phyloP scores from a whole-genome alignment of 2,888 invertebrate species.

The Chirona hameri region DNA sequence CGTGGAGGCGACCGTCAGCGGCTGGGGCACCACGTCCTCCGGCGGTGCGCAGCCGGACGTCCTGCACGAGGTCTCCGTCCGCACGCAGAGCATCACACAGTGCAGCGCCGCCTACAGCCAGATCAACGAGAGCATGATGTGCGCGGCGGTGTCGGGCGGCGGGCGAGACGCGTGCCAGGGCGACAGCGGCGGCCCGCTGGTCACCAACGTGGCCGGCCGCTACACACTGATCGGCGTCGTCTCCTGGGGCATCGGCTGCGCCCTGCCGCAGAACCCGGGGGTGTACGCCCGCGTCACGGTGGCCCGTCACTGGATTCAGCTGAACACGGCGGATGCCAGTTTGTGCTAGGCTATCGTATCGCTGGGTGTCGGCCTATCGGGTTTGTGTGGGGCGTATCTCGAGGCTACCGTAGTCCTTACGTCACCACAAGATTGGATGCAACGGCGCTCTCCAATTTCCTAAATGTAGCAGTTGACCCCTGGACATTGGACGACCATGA shows the following conservation, averaged over 20 bases:
- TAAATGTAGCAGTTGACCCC: no score
- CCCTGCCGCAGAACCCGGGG: background rate
- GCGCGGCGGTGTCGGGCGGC: background rate
- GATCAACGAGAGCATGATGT: background rate
- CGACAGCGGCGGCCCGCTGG: constrained; percentile 5
- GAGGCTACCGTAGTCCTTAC: no score
- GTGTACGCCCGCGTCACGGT: background rate
- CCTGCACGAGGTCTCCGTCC: background rate
- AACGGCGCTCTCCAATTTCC: no score
- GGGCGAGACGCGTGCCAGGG: background rate
- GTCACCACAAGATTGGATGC: no score
- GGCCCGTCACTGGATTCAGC: background rate
- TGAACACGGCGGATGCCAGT: background rate
- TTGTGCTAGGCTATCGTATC: background rate
- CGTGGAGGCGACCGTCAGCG: background rate
- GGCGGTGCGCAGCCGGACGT: background rate
- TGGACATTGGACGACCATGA: no score
- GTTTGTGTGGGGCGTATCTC: no score
- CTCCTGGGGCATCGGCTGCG: background rate
- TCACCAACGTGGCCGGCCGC: background rate
- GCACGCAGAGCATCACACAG: background rate
- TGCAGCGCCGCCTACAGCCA: background rate
- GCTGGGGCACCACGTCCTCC: constrained; percentile 3
- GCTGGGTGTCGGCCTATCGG: no score
- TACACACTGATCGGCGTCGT: background rate